Percentiles rank a stretch among this genome's conserved stretches.
Evolutionary conservation across 1,140 invertebrate genomes (phyloP).

Genomic region (Macrosteles quadrilineatus): DNA sequence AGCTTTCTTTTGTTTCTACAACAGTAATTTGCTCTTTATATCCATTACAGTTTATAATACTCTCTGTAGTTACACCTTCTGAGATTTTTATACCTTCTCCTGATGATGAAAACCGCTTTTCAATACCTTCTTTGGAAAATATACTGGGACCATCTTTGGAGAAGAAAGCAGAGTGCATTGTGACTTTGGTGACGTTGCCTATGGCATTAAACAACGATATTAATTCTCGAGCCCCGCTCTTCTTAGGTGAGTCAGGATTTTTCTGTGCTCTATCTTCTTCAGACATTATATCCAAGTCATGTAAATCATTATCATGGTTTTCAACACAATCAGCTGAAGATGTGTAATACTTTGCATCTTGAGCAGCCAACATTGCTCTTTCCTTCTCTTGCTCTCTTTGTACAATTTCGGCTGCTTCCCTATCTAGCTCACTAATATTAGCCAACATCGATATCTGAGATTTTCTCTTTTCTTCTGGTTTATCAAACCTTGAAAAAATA

Average conservation of each 20-base stretch:
- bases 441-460: conserved; percentile 67
- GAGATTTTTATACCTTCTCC: conserved; percentile 6
- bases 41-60: neutral
- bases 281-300: conserved; percentile 46
- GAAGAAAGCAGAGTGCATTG: conserved; percentile 56
- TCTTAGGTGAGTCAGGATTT: conserved; percentile 42
- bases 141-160: conserved; percentile 34
- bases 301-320: conserved; percentile 47
- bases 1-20: conserved; percentile 27
- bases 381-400: conserved; percentile 56
- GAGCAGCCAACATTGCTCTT: conserved; percentile 45
- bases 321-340: conserved; percentile 43
- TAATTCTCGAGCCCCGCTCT: conserved; percentile 56
- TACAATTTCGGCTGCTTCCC: conserved; percentile 74
- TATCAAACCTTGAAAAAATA: conserved; percentile 42
- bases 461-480: conserved; percentile 56
- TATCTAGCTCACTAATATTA: conserved; percentile 78
- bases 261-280: neutral
- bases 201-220: conserved; percentile 66
- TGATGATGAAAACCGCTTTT: conserved; percentile 37
- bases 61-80: neutral
- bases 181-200: conserved; percentile 59
- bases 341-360: conserved; percentile 47
- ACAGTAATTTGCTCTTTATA: conserved; percentile 24
- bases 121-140: conserved; percentile 37